Evolutionary conservation across 2,888 invertebrate species (phyloP).

Genomic region (Chelonus formosanus): DNA sequence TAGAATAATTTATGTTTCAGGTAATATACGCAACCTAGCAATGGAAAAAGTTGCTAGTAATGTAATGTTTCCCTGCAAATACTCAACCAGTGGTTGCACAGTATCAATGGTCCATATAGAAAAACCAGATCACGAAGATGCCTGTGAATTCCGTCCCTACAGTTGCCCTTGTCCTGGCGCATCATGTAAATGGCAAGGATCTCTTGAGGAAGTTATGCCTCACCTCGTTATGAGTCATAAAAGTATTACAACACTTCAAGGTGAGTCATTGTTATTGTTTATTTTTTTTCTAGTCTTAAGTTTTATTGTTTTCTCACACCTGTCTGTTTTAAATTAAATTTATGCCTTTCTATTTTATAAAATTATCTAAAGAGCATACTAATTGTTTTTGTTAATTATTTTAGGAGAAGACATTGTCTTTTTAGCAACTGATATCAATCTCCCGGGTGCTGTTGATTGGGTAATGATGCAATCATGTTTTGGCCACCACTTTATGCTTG

Average conservation of each 20-base stretch:
- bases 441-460: slow-evolving; percentile 99
- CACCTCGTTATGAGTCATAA: slow-evolving; percentile 97
- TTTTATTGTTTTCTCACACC: neutral
- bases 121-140: slow-evolving; percentile 98
- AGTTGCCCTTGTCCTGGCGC: slow-evolving; percentile 99
- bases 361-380: too few relatives aligned
- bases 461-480: slow-evolving; percentile 99
- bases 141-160: slow-evolving; percentile 98
- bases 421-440: slow-evolving; percentile 98
- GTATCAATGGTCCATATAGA: slow-evolving; percentile 94
- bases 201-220: slow-evolving; percentile 97
- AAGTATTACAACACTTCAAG: slow-evolving; percentile 97
- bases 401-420: slow-evolving; percentile 98
- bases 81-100: slow-evolving; percentile 93
- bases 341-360: too few relatives aligned
- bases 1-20: slow-evolving; percentile 59
- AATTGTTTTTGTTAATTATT: slow-evolving; percentile 30
- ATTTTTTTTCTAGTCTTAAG: neutral
- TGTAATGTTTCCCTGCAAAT: slow-evolving; percentile 99
- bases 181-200: slow-evolving; percentile 99
- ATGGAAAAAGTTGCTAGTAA: slow-evolving; percentile 99
- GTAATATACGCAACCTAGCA: slow-evolving; percentile 96
- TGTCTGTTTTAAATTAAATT: too few relatives aligned
- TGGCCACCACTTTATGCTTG: slow-evolving; percentile 99
- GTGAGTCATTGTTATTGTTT: slow-evolving; percentile 57